phyloP scores from a whole-genome alignment of 2,888 invertebrate genomes.

The Pterostichus niger region DNA sequence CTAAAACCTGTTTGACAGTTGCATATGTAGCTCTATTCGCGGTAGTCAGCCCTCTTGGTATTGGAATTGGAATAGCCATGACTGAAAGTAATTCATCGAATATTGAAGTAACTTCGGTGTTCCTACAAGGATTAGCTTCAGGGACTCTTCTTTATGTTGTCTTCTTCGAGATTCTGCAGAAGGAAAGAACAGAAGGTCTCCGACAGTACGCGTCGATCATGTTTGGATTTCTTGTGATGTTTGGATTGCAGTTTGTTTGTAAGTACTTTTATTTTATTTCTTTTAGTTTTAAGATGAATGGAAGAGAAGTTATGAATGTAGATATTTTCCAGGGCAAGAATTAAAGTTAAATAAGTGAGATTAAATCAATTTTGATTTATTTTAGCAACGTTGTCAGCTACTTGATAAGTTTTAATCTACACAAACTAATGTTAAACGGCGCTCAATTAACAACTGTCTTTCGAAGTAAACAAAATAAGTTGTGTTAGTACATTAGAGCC shows the following conservation, averaged over 20 bases:
- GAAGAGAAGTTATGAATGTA: neutral
- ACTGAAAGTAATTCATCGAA: conserved; percentile 81
- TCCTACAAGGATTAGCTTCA: conserved; percentile 91
- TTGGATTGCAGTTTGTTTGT: conserved; percentile 81
- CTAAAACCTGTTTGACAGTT: conserved; percentile 81
- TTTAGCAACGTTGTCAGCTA: neutral
- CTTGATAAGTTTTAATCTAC: conserved; percentile 32
- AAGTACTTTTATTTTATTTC: conserved; percentile 68
- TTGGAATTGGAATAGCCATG: conserved; percentile 86
- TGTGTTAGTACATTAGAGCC: neutral
- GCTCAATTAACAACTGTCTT: conserved; percentile 31
- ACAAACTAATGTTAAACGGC: conserved; percentile 30
- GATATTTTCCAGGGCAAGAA: neutral
- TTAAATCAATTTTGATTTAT: conserved; percentile 27
- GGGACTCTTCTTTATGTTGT: conserved; percentile 97
- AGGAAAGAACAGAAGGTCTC: conserved; percentile 80
- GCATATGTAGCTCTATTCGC: conserved; percentile 88
- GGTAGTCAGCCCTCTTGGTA: conserved; percentile 89
- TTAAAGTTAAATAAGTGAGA: conserved; percentile 10
- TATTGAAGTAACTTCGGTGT: conserved; percentile 82
- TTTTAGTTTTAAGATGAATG: conserved; percentile 10
- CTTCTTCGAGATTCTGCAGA: conserved; percentile 95
- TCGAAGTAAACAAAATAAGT: conserved; percentile 27
- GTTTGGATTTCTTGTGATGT: conserved; percentile 86
- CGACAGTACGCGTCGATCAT: conserved; percentile 84